These are phyloP conservation scores for Indicator maculatus DNA, from an alignment of 2,113 vertebrate species.

Conservation along the genomic window DNA sequence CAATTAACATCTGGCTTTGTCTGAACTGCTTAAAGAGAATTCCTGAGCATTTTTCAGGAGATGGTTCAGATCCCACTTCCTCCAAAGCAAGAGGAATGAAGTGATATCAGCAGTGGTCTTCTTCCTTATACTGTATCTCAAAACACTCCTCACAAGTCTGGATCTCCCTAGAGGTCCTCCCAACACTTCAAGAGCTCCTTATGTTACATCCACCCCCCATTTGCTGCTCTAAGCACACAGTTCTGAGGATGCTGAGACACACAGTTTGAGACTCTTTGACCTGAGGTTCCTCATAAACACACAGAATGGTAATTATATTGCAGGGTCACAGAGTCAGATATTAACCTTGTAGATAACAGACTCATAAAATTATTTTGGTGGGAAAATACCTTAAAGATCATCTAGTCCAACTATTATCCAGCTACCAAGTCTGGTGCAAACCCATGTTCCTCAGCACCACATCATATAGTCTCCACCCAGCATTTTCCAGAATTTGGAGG, in stretches of 20 bases:
- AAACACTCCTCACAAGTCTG: not conserved
- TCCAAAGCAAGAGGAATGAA: not conserved
- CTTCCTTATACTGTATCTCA: not conserved
- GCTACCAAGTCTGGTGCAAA: too few species aligned
- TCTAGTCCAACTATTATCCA: too few species aligned
- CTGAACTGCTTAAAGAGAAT: not conserved
- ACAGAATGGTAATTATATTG: not conserved
- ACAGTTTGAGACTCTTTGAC: not conserved
- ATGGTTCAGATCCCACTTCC: not conserved
- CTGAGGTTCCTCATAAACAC: not conserved
- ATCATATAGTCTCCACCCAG: not conserved
- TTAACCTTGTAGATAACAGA: not conserved
- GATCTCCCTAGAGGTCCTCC: not conserved
- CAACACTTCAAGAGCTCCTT: not conserved
- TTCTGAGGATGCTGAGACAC: rapidly evolving
- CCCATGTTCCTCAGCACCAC: too few species aligned
- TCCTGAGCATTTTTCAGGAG: not conserved
- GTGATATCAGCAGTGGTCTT: not conserved
- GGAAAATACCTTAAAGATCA: too few species aligned
- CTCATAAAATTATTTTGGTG: too few species aligned
- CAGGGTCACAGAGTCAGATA: not conserved
- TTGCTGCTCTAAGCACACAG: not conserved
- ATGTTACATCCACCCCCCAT: not conserved
- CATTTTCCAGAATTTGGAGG: not conserved
- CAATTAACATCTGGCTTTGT: not conserved